A percentile compares a stretch with the other conserved stretches of the same genome.
phyloP scores from a whole-genome alignment of 2,797 vertebrate species.

The Luscinia luscinia region DNA sequence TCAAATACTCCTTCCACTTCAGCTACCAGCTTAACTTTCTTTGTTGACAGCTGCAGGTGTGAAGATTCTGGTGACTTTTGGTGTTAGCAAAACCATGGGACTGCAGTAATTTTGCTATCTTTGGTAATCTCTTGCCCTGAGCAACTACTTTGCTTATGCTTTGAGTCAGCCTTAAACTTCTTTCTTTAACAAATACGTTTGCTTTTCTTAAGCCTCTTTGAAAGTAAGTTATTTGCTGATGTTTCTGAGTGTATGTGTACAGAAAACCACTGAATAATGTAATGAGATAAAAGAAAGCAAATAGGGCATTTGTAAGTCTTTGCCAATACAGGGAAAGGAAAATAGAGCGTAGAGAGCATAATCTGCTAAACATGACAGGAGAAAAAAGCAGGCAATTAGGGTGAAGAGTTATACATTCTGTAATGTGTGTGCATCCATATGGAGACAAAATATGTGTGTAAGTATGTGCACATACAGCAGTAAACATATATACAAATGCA shows the following conservation, averaged over 20 bases:
- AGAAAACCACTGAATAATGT: constrained; percentile 67
- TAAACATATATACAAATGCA: constrained; percentile 7
- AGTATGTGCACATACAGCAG: background rate
- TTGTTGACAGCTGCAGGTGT: background rate
- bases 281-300: constrained; percentile 69
- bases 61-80: background rate
- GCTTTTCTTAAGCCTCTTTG: constrained; percentile 56
- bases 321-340: constrained; percentile 50
- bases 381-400: constrained; percentile 62
- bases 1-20: background rate
- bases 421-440: background rate
- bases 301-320: constrained; percentile 59
- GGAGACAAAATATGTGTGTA: constrained; percentile 6
- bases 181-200: background rate
- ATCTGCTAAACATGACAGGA: constrained; percentile 61
- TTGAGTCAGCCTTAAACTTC: background rate
- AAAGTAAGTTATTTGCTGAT: constrained; percentile 66
- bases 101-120: background rate
- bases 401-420: background rate
- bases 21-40: background rate
- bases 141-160: background rate
- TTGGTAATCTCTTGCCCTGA: background rate
- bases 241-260: constrained; percentile 38
- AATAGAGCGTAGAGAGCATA: constrained; percentile 40
- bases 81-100: background rate